Percentiles rank a stretch among this genome's conserved stretches.
Conservation (phyloP, 1,140 invertebrate genomes). For the Leptoteleia sp. region DNA sequence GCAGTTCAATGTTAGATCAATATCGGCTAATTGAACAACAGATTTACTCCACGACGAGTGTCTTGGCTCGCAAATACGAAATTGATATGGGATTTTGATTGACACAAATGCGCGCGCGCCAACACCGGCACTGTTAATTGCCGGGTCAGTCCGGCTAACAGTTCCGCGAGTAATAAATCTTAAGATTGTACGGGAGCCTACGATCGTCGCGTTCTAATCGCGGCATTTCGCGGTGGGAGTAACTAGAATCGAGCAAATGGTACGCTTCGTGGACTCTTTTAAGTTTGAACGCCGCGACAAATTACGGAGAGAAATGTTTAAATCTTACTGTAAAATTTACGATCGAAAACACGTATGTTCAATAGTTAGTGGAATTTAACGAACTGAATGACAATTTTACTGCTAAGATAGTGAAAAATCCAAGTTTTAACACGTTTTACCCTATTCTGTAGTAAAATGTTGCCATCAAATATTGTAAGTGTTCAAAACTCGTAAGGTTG, state of each 20-base stretch:
- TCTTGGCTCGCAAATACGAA: constrained; percentile 18
- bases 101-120: constrained; percentile 3
- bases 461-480: no score
- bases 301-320: constrained; percentile 33
- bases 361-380: no score
- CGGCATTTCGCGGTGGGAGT: constrained; percentile 8
- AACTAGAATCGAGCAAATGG: constrained; percentile 20
- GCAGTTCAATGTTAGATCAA: constrained; percentile 35
- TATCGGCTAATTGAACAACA: constrained; percentile 25
- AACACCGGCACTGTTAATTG: constrained; percentile 18
- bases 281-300: constrained; percentile 19
- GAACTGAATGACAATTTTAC: no score
- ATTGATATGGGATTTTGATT: constrained; percentile 32
- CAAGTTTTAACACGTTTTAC: no score
- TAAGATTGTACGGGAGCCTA: constrained; percentile 6
- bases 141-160: background rate
- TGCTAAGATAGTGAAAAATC: no score
- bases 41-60: background rate
- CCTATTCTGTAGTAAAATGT: no score
- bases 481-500: no score
- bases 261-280: constrained; percentile 10
- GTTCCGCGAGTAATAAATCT: constrained; percentile 8
- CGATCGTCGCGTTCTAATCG: constrained; percentile 19
- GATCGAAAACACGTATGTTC: no score
- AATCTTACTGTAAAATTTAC: no score